A percentile compares a stretch with the other conserved stretches of the same genome.
phyloP scores from a whole-genome alignment of 2,888 invertebrate genomes.

The Pachycephus smyrnensis region DNA sequence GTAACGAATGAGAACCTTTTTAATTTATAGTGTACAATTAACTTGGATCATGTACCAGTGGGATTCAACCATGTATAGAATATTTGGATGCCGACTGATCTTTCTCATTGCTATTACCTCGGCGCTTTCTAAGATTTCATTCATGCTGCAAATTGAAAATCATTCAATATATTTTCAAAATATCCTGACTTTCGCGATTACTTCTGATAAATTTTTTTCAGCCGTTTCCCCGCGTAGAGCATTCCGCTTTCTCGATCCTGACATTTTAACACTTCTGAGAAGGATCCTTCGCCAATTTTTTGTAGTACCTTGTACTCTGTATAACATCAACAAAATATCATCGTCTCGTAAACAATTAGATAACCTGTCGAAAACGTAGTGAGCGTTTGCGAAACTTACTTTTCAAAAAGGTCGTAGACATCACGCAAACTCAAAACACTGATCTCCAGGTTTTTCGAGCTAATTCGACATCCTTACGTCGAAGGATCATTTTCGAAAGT shows the following conservation, averaged over 20 bases:
- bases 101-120: slow-evolving; percentile 75
- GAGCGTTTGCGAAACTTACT: slow-evolving; percentile 11
- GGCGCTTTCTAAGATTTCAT: slow-evolving; percentile 69
- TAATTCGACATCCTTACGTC: slow-evolving; percentile 12
- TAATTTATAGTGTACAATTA: not conserved
- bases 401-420: slow-evolving; percentile 25
- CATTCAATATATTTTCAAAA: slow-evolving; percentile 14
- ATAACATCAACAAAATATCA: slow-evolving; percentile 20
- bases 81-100: slow-evolving; percentile 73
- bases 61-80: slow-evolving; percentile 74
- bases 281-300: slow-evolving; percentile 79
- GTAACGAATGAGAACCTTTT: not conserved
- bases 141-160: slow-evolving; percentile 59
- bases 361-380: not conserved
- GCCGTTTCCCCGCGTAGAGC: slow-evolving; percentile 74
- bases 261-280: slow-evolving; percentile 78
- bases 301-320: slow-evolving; percentile 74
- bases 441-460: not conserved
- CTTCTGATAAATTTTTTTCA: slow-evolving; percentile 74
- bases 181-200: slow-evolving; percentile 47
- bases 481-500: slow-evolving; percentile 8
- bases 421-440: slow-evolving; percentile 1
- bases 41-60: slow-evolving; percentile 70
- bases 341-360: not conserved
- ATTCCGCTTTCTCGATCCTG: slow-evolving; percentile 70